Evolutionary conservation across 2,888 invertebrate species (phyloP), one percentile per base, ranked within the genome.

Genomic region (Neocrepidodera transversa): DNA sequence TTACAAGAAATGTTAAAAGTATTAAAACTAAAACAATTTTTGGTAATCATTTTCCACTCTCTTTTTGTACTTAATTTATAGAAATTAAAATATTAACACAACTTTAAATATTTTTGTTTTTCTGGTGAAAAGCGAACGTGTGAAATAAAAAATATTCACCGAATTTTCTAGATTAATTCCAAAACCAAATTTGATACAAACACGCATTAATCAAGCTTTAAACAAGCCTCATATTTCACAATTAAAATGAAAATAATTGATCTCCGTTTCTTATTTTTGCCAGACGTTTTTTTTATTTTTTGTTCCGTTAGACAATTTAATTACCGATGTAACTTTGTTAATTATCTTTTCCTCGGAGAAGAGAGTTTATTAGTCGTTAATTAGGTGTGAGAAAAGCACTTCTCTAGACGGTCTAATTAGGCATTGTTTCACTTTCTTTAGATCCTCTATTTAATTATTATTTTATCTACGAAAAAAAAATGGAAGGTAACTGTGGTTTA

Each of bases 391-490:
- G 36, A 50, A 38, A 23, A 28, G 4, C n/a, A n/a, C 14, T 20
- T 38, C n/a, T n/a, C 20, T n/a, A 7, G 36, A 50, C 14, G 36
- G 26, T 16, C 38, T 38, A 50, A 50, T 50, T 50, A 50, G 16
- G 26, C 8, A 50, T 50, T 50, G 38, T 50, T 20, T 50, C 28
- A 50, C 26, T 38, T 38, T 50, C 36, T 10, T 50, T 50, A 17
- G 38, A 23, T 23, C n/a, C 17, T 30, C n/a, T n/a, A 10, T 4
- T 3, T 30, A 30, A 30, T 30, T 30, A 10, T 30, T 30, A n/a
- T 30, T n/a, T 30, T n/a, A 30, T n/a, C 30, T 23, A 5, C 3
- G 6, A 6, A 23, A 23, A 23, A 23, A 23, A 23, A 23, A 23
- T 5, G 23, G 23, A 5, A 23, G 4, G 23, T 23, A 23, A 23